Conservation (phyloP, 2,888 invertebrate species). For the Subacronicta megacephala region DNA sequence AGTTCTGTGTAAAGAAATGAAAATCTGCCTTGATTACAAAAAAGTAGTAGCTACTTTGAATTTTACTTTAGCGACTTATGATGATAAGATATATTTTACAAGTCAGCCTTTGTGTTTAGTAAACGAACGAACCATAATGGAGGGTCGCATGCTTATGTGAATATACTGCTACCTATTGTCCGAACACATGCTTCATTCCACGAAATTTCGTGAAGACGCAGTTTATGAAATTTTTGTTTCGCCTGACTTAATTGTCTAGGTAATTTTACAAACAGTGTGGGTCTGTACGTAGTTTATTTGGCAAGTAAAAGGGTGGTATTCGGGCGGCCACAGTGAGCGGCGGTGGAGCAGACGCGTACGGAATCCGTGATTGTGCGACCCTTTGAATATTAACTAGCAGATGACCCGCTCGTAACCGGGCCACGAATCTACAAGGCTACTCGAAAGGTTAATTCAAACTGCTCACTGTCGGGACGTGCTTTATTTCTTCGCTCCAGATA, state of each 20-base stretch:
- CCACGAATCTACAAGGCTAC: conserved; percentile 76
- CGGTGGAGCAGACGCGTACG: conserved; percentile 75
- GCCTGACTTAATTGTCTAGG: conserved; percentile 45
- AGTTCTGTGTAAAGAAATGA: conserved; percentile 32
- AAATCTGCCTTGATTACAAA: conserved; percentile 43
- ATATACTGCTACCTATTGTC: conserved; percentile 57
- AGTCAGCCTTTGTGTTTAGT: conserved; percentile 55
- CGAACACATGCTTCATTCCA: conserved; percentile 52
- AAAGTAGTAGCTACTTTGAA: conserved; percentile 52
- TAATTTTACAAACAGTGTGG: conserved; percentile 59
- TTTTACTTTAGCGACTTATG: conserved; percentile 38
- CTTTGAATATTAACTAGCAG: conserved; percentile 88
- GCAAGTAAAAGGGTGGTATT: conserved; percentile 72
- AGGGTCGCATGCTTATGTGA: conserved; percentile 46
- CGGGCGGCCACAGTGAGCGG: conserved; percentile 63
- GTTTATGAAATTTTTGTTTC: conserved; percentile 47
- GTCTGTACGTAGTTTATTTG: conserved; percentile 67
- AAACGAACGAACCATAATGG: conserved; percentile 60
- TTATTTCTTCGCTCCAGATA: conserved; percentile 63
- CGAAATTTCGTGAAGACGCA: conserved; percentile 51
- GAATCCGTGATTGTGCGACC: conserved; percentile 84
- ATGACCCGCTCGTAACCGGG: conserved; percentile 82
- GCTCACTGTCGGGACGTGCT: conserved; percentile 69
- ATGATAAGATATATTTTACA: conserved; percentile 55
- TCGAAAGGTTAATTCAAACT: conserved; percentile 80